phyloP scores from a whole-genome alignment of 2,888 invertebrate species.

The Eledone cirrhosa region DNA sequence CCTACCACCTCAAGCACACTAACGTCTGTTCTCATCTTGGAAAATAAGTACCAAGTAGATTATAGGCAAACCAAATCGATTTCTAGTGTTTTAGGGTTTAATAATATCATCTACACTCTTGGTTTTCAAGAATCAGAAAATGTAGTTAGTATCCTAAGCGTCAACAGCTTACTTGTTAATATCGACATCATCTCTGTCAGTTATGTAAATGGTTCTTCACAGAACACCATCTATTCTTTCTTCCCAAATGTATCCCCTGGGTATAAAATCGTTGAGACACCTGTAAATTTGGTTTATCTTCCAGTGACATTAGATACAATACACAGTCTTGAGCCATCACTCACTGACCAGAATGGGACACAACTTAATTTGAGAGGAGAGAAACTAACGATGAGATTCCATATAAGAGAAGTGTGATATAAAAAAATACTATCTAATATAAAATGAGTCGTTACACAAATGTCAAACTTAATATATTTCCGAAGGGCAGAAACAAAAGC shows the following conservation, averaged over 20 bases:
- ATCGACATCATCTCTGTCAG: conserved; percentile 33
- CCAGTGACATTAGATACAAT: conserved; percentile 33
- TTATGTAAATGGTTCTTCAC: conserved; percentile 27
- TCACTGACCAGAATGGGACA: conserved; percentile 35
- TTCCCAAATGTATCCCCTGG: conserved; percentile 36
- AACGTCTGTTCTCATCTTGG: conserved; percentile 20
- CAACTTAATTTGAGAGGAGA: no score
- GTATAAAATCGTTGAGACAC: conserved; percentile 35
- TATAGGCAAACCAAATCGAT: not conserved
- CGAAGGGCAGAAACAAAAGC: no score
- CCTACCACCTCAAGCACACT: conserved; percentile 8
- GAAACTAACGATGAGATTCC: no score
- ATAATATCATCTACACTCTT: no score
- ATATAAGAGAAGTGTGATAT: no score
- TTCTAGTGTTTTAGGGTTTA: no score
- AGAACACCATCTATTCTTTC: conserved; percentile 34
- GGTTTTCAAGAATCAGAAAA: no score
- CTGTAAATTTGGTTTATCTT: conserved; percentile 34
- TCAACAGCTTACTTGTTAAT: conserved; percentile 30
- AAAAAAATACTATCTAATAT: no score
- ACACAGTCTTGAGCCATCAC: conserved; percentile 22
- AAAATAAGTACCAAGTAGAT: not conserved
- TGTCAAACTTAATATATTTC: no score
- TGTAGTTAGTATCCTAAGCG: no score
- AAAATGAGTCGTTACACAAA: no score